Evolutionary conservation across 2,113 vertebrate genomes (phyloP).

Genomic region (Rhynchomys soricoides): DNA sequence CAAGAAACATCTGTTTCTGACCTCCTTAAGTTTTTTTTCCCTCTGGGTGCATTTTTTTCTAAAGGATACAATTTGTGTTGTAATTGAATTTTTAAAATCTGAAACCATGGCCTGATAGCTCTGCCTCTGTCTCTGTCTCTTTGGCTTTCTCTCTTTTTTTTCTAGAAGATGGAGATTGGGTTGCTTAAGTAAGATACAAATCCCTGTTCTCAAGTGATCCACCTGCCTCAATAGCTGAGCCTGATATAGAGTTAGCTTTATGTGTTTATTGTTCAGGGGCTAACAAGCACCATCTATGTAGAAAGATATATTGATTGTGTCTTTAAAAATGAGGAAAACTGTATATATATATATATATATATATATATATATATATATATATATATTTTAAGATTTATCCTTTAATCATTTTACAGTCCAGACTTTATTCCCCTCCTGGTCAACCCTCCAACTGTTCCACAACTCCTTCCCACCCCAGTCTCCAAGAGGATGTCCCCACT

Average conservation of each 20-base stretch:
- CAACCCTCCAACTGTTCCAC: too few relatives aligned
- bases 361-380: too few relatives aligned
- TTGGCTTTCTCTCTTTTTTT: background rate
- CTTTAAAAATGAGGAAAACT: background rate
- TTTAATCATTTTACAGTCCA: too few relatives aligned
- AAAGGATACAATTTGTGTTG: background rate
- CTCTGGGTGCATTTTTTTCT: background rate
- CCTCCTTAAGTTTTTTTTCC: background rate
- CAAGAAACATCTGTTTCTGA: background rate
- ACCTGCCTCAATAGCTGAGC: background rate
- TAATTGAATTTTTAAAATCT: background rate
- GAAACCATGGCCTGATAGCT: background rate
- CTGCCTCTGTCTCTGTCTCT: background rate
- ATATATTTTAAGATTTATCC: too few relatives aligned
- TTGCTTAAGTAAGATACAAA: background rate
- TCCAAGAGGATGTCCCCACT: too few relatives aligned
- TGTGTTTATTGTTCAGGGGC: background rate
- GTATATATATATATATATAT: too few relatives aligned
- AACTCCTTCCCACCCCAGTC: too few relatives aligned
- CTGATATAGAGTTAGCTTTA: background rate
- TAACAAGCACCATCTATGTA: background rate
- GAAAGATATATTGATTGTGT: too few relatives aligned
- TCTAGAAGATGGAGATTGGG: background rate
- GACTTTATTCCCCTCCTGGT: too few relatives aligned
- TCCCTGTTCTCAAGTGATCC: background rate